Evolutionary conservation across 2,797 vertebrate species (phyloP), one percentile per base, ranked within the genome.

Genomic region (Darevskia mixta): DNA sequence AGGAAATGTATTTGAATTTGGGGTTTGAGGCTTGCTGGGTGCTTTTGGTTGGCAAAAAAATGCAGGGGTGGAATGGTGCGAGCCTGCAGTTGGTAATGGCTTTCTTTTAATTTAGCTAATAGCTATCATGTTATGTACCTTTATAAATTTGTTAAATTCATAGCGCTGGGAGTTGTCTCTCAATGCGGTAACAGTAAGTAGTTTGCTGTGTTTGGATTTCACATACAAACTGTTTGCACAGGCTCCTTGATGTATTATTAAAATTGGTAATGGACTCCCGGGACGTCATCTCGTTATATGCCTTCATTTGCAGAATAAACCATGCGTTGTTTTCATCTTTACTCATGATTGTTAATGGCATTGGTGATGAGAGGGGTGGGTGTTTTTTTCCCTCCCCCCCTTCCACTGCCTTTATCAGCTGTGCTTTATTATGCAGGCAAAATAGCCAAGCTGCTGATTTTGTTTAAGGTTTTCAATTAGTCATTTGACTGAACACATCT

Each of bases 261-360:
- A 99, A 99, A 99, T 98, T 98, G 98, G 98, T 99, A 99, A 99
- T 99, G 98, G 98, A 98, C 99, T 98, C 98, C 96, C 95, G 98
- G 98, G 99, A 99, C 96, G 92, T 97, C 98, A 98, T 98, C 98
- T 98, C 98, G 98, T 99, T 99, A 98, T 98, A 98, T 98, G 98
- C 98, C 98, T 99, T 99, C 98, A 99, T 99, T 99, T 99, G 98
- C 98, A 98, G 98, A 99, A 99, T 99, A 99, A 99, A 98, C 99
- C 98, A 98, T 98, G 98, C 98, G 98, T 98, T 99, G 98, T 99
- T 99, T 99, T 99, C 98, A 99, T 99, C 98, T 98, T 98, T 98
- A 97, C 98, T 98, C 98, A 98, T 98, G 98, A 98, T 99, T 99
- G 98, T 99, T 99, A 99, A 99, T 99, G 98, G 98, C 97, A 98